Conservation (phyloP, 2,113 vertebrate species). For the Cephalophus harveyi region DNA sequence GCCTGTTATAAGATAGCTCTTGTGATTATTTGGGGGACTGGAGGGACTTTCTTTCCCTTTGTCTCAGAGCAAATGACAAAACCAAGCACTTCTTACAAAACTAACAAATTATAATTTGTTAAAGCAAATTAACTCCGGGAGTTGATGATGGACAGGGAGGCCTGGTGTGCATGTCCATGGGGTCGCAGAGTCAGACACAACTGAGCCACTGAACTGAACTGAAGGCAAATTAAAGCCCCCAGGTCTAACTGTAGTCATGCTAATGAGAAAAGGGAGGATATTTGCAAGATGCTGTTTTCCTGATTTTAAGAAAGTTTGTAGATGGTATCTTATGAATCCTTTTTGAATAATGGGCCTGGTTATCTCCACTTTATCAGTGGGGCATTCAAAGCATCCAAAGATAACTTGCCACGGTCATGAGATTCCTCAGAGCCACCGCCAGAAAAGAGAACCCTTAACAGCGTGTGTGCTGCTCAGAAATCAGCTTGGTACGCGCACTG, state of each 20-base stretch:
- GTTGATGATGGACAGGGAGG: not conserved
- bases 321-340: not conserved
- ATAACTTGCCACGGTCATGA: not conserved
- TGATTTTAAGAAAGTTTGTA: not conserved
- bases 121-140: not conserved
- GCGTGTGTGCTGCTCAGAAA: not conserved
- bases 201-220: not conserved
- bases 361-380: not conserved
- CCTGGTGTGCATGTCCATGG: not conserved
- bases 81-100: not conserved
- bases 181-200: fast-evolving
- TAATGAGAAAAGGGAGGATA: not conserved
- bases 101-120: not conserved
- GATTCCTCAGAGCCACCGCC: not conserved
- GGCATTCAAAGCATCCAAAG: not conserved
- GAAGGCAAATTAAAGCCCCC: not conserved
- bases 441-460: not conserved
- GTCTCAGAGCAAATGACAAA: slow-evolving; percentile 4
- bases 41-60: not conserved
- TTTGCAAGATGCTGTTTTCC: not conserved
- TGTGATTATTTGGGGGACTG: not conserved
- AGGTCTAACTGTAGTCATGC: not conserved
- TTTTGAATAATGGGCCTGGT: not conserved
- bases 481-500: not conserved
- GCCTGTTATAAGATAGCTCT: not conserved